These are phyloP conservation scores for Lottia scabra DNA, from an alignment of 2,888 invertebrate genomes.

Conservation along the genomic window DNA sequence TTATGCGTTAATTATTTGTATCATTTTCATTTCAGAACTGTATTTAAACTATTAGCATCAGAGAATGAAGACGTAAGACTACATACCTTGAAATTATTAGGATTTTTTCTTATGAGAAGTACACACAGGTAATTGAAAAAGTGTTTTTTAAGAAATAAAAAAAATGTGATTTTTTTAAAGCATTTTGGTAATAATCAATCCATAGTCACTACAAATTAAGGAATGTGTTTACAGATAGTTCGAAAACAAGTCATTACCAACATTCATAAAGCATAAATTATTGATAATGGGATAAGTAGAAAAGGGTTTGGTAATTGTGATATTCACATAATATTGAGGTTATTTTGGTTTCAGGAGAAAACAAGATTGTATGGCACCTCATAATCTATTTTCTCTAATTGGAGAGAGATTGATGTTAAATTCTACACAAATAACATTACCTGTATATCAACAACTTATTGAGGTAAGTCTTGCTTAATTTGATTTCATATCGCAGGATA, in stretches of 20 bases:
- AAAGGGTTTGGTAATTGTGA: no score
- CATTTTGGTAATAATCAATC: no score
- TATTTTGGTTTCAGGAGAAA: slow-evolving; percentile 80
- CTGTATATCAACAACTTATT: slow-evolving; percentile 98
- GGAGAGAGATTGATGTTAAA: slow-evolving; percentile 91
- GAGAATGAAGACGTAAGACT: slow-evolving; percentile 95
- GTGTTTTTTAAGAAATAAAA: no score
- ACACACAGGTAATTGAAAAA: slow-evolving; percentile 93
- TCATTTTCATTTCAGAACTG: slow-evolving; percentile 75
- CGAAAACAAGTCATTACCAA: no score
- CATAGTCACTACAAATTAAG: no score
- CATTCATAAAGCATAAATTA: no score
- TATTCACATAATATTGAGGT: no score
- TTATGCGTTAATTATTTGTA: no score
- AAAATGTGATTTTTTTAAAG: neutral
- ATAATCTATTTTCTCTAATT: slow-evolving; percentile 96
- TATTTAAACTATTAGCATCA: slow-evolving; percentile 95
- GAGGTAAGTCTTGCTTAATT: slow-evolving; percentile 75
- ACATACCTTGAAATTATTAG: slow-evolving; percentile 94
- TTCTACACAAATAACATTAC: slow-evolving; percentile 89
- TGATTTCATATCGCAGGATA: neutral
- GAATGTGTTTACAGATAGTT: no score
- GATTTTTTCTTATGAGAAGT: slow-evolving; percentile 97
- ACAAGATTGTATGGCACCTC: slow-evolving; percentile 98
- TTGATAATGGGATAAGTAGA: no score